Conservation (phyloP, 2,113 vertebrate species). For the Neolamprologus brichardi region DNA sequence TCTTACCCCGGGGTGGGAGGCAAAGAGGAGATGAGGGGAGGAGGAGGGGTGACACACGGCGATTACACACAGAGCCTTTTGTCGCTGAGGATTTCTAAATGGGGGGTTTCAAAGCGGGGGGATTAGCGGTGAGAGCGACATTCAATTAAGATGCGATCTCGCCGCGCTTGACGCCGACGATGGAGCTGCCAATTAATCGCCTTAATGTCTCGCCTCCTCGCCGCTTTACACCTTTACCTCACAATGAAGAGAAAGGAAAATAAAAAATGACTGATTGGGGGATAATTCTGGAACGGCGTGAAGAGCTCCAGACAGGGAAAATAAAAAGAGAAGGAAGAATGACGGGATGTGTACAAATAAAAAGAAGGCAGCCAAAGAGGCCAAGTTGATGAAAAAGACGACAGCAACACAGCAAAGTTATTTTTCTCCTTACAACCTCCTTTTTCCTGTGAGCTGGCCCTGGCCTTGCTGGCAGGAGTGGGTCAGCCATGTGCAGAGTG, state of each 20-base stretch:
- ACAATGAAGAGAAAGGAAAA: conserved; percentile 2
- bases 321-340: not conserved
- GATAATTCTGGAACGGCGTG: not conserved
- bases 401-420: not conserved
- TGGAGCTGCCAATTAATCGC: conserved; percentile 66
- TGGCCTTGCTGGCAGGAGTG: not conserved
- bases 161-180: not conserved
- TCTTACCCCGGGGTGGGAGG: conserved; percentile 23
- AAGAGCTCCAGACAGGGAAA: not conserved
- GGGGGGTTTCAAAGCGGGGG: conserved; percentile 48
- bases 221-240: conserved; percentile 47
- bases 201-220: conserved; percentile 56
- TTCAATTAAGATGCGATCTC: conserved; percentile 76
- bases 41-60: conserved; percentile 10
- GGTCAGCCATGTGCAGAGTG: conserved; percentile 60
- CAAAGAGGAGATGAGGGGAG: not conserved
- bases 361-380: not conserved
- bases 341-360: not conserved
- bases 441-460: conserved; percentile 38
- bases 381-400: not conserved
- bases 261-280: conserved; percentile 29
- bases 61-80: conserved; percentile 63
- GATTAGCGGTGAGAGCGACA: conserved; percentile 68
- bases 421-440: not conserved
- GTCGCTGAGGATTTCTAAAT: conserved; percentile 55